Conservation (phyloP, 1,140 invertebrate species). For the Zaprionus inermis region DNA sequence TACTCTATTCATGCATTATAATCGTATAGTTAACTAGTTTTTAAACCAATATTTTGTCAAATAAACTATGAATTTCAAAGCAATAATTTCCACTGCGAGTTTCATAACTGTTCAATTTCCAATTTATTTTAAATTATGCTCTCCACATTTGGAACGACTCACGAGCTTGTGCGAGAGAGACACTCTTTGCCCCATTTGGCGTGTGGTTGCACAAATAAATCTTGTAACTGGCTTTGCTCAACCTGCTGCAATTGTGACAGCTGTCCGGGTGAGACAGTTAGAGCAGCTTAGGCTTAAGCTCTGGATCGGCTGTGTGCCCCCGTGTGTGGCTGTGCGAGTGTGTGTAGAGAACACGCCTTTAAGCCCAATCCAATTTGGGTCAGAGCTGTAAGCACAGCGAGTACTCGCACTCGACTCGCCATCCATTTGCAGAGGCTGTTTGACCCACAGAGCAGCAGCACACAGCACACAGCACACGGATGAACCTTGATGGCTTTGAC, state of each 20-base stretch:
- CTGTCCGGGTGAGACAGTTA: constrained; percentile 13
- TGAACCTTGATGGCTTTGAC: constrained; percentile 39
- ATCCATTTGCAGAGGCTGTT: constrained; percentile 32
- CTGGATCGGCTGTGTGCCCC: not conserved
- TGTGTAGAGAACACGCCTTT: constrained; percentile 32
- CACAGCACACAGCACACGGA: not conserved
- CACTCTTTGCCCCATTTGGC: constrained; percentile 6
- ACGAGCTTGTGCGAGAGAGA: not conserved
- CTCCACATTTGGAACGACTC: not conserved
- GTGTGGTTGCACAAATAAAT: constrained; percentile 28
- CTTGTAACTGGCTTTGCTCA: constrained; percentile 38
- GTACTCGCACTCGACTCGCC: constrained; percentile 23
- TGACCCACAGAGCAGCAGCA: constrained; percentile 42
- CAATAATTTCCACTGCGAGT: no score
- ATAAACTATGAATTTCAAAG: no score
- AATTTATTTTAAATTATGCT: constrained; percentile 12
- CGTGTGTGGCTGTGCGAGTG: not conserved
- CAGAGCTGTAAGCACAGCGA: constrained; percentile 24
- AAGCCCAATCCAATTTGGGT: constrained; percentile 49
- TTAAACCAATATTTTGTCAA: no score
- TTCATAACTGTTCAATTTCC: not conserved
- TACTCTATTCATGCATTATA: no score
- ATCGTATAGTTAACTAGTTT: no score
- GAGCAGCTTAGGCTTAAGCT: constrained; percentile 43
- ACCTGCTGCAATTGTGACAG: constrained; percentile 49